These are phyloP conservation scores for Drosophila melanosoma DNA, from an alignment of 2,888 invertebrate species.

Conservation along the genomic window DNA sequence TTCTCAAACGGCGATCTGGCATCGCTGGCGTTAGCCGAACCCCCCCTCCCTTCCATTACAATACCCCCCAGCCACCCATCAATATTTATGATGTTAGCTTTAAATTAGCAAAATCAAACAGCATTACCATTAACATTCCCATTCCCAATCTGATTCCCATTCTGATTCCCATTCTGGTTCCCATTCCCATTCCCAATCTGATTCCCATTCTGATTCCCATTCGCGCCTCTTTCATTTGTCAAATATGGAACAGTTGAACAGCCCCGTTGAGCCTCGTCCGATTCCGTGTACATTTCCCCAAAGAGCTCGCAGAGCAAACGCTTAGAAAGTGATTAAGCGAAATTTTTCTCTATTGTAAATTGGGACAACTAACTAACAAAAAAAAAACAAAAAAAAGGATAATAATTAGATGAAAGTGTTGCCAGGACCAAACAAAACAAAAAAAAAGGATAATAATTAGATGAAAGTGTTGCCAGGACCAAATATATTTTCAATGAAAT, in stretches of 20 bases:
- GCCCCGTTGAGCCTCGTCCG: slow-evolving; percentile 12
- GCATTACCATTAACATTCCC: slow-evolving; percentile 61
- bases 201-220: slow-evolving; percentile 47
- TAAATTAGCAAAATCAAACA: slow-evolving; percentile 77
- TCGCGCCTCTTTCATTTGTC: slow-evolving; percentile 52
- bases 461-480: background rate
- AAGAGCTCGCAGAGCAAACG: slow-evolving; percentile 3
- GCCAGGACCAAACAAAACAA: background rate
- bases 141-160: slow-evolving; percentile 39
- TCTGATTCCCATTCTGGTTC: slow-evolving; percentile 41
- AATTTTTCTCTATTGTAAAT: background rate
- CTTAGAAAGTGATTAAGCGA: slow-evolving; percentile 39
- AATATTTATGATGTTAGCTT: slow-evolving; percentile 79
- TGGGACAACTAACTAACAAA: background rate
- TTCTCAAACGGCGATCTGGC: slow-evolving; percentile 51
- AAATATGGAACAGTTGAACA: slow-evolving; percentile 32
- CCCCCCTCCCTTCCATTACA: background rate
- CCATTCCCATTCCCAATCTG: slow-evolving; percentile 46
- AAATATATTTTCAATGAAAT: background rate
- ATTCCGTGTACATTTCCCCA: slow-evolving; percentile 9
- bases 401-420: background rate
- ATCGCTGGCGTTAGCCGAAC: slow-evolving; percentile 22
- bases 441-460: too few relatives aligned
- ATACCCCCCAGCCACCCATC: slow-evolving; percentile 38
- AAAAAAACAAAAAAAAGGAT: background rate